A percentile compares a stretch with the other conserved stretches of the same genome.
Evolutionary conservation across 2,888 invertebrate genomes (phyloP).

Genomic region (Corythucha ciliata): DNA sequence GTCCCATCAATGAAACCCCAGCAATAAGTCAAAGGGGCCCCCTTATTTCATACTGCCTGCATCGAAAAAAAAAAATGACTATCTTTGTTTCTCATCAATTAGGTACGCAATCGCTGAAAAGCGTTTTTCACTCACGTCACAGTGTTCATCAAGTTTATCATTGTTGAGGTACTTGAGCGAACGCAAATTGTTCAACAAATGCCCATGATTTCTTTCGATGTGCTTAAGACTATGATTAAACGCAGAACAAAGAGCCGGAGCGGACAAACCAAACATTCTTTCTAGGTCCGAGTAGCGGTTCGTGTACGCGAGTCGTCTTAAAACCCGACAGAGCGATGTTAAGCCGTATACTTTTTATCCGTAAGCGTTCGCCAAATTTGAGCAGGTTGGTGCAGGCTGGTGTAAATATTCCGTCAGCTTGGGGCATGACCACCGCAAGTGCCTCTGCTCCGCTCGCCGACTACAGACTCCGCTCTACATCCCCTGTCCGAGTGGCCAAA

Average conservation of each 20-base stretch:
- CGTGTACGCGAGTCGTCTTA: constrained; percentile 11
- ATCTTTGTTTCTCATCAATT: too few relatives aligned
- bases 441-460: too few relatives aligned
- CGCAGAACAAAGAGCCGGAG: constrained; percentile 2
- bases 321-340: neutral
- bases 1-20: constrained; percentile 11
- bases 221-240: too few relatives aligned
- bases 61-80: too few relatives aligned
- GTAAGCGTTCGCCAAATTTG: too few relatives aligned
- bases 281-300: constrained; percentile 11
- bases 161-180: neutral
- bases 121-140: constrained; percentile 4
- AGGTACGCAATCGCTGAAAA: too few relatives aligned
- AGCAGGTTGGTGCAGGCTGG: too few relatives aligned
- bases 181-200: constrained; percentile 5
- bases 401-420: too few relatives aligned
- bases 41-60: neutral
- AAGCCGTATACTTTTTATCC: constrained; percentile 10
- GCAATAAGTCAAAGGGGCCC: constrained; percentile 3
- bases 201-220: neutral
- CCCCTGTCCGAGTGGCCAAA: too few relatives aligned
- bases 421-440: too few relatives aligned
- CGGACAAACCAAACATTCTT: constrained; percentile 7
- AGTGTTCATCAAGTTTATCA: constrained; percentile 2
- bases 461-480: too few relatives aligned